These are phyloP conservation scores for Drosophila anceps DNA, from an alignment of 2,888 invertebrate species.

Conservation along the genomic window DNA sequence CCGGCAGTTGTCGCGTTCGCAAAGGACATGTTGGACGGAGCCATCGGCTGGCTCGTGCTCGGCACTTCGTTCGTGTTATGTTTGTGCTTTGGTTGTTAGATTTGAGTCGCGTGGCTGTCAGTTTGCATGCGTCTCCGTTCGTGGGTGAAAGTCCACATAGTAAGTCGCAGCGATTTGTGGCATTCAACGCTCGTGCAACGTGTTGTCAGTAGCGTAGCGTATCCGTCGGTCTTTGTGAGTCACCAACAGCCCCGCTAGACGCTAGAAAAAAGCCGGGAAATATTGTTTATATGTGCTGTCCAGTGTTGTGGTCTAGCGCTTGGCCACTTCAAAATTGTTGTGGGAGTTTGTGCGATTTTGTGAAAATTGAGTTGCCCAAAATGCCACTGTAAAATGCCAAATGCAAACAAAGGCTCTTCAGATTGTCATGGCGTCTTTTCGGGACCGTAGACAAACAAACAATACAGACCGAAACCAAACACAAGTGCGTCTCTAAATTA, in stretches of 20 bases:
- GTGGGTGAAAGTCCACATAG: conserved; percentile 68
- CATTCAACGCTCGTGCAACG: conserved; percentile 29
- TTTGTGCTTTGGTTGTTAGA: conserved; percentile 61
- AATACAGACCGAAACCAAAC: conserved; percentile 24
- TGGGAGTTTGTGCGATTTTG: conserved; percentile 26
- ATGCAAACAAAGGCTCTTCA: conserved; percentile 60
- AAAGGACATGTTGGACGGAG: conserved; percentile 36
- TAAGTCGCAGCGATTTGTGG: conserved; percentile 27
- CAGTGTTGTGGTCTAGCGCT: conserved; percentile 54
- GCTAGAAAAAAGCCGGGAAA: conserved; percentile 57
- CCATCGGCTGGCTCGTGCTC: conserved; percentile 48
- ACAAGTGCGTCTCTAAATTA: conserved; percentile 27
- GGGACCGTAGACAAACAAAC: conserved; percentile 27
- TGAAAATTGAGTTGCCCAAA: conserved; percentile 48
- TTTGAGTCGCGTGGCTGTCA: conserved; percentile 67
- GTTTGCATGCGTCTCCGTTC: conserved; percentile 62
- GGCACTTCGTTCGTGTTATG: conserved; percentile 57
- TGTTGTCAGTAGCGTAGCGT: conserved; percentile 29
- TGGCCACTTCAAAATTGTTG: conserved; percentile 56
- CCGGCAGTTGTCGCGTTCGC: conserved; percentile 26
- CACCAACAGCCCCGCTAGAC: conserved; percentile 36
- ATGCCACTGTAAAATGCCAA: conserved; percentile 38
- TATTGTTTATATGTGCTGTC: conserved; percentile 51
- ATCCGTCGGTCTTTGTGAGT: conserved; percentile 47
- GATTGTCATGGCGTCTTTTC: conserved; percentile 58